Percentiles rank a stretch among this genome's conserved stretches.
phyloP scores from a whole-genome alignment of 2,797 vertebrate species.

The Phaenicophaeus curvirostris region DNA sequence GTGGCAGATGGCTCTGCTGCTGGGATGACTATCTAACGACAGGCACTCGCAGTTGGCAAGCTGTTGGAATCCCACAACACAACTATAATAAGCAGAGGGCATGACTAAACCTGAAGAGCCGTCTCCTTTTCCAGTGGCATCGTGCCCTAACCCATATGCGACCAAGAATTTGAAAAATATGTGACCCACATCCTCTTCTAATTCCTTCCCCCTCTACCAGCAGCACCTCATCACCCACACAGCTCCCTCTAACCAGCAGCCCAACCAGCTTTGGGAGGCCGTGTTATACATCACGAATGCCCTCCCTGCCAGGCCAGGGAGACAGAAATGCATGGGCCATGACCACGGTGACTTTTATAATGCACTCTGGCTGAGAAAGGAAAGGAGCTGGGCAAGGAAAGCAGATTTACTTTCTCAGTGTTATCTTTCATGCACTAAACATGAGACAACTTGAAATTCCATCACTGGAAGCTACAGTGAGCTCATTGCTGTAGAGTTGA shows the following conservation, averaged over 20 bases:
- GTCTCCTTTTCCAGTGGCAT: not conserved
- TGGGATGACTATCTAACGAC: not conserved
- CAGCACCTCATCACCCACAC: not conserved
- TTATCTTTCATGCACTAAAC: not conserved
- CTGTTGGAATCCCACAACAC: slow-evolving; percentile 8
- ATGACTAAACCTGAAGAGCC: slow-evolving; percentile 5
- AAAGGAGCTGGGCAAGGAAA: not conserved
- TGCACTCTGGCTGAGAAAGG: not conserved
- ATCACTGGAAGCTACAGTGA: not conserved
- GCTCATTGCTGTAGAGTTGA: not conserved
- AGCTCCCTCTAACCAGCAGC: not conserved
- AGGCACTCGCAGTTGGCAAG: not conserved
- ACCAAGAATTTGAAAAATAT: not conserved
- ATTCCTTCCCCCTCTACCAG: not conserved
- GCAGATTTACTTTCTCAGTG: not conserved
- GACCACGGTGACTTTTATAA: accelerated
- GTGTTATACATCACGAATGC: accelerated
- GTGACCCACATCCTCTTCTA: slow-evolving; percentile 18
- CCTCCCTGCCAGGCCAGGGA: not conserved
- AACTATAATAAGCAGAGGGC: slow-evolving; percentile 18
- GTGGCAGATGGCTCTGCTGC: not conserved
- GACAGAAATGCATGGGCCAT: accelerated
- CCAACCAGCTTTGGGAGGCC: not conserved
- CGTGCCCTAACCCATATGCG: not conserved
- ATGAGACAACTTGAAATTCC: not conserved